A percentile compares a stretch with the other conserved stretches of the same genome.
Conservation (phyloP, 2,797 vertebrate species). For the Falco peregrinus region DNA sequence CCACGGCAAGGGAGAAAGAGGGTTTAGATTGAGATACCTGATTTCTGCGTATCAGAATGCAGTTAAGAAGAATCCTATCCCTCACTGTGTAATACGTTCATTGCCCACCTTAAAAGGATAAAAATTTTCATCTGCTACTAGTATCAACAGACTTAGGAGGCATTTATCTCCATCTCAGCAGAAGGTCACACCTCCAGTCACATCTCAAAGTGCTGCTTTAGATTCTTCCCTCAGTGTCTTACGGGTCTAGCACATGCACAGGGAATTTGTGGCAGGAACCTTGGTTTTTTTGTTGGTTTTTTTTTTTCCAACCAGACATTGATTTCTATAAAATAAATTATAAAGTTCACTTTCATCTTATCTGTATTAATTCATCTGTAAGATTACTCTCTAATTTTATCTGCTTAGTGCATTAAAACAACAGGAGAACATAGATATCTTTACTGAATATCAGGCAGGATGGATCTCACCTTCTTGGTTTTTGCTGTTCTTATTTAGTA, state of each 20-base stretch:
- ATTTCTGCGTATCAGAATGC: not conserved
- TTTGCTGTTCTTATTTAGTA: not conserved
- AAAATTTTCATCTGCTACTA: not conserved
- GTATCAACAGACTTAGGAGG: not conserved
- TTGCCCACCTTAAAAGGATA: not conserved
- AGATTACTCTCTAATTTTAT: not conserved
- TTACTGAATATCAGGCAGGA: not conserved
- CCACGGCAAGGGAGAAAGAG: not conserved
- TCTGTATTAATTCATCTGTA: not conserved
- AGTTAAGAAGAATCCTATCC: not conserved
- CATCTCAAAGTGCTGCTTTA: not conserved
- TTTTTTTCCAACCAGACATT: not conserved
- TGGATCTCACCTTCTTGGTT: not conserved
- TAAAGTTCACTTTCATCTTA: not conserved
- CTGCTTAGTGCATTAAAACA: not conserved
- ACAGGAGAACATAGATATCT: not conserved
- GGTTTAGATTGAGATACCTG: not conserved
- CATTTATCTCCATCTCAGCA: not conserved
- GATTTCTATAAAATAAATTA: not conserved
- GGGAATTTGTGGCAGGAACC: not conserved
- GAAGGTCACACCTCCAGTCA: not conserved
- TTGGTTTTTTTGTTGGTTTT: not conserved
- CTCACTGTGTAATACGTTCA: not conserved
- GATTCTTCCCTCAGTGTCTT: not conserved
- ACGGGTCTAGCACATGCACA: not conserved